phyloP scores from a whole-genome alignment of 2,888 invertebrate species.

The Ichneumoninae sp. region DNA sequence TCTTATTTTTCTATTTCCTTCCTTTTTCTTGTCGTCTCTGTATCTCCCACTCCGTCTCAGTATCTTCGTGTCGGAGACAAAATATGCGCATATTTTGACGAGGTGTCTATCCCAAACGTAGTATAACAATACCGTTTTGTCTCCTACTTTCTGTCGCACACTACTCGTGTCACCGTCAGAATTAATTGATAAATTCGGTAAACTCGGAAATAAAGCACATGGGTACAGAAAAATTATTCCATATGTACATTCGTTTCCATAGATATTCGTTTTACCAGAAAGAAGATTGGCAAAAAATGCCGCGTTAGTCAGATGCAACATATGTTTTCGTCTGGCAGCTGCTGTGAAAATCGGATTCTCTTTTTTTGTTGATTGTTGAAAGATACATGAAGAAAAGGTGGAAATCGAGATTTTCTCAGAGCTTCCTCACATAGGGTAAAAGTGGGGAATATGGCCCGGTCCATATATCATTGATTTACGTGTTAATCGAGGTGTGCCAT shows the following conservation, averaged over 20 bases:
- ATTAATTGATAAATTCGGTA: constrained; percentile 7
- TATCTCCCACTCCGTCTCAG: not conserved
- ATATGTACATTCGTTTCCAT: not conserved
- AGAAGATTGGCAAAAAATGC: not conserved
- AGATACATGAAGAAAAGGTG: too few species aligned
- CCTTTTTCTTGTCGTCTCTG: not conserved
- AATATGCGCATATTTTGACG: constrained; percentile 60
- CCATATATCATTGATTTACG: too few species aligned
- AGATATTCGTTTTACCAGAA: not conserved
- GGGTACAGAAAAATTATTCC: not conserved
- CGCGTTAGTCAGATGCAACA: not conserved
- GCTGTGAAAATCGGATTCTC: not conserved
- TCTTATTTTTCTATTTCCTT: not conserved
- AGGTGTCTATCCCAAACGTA: constrained; percentile 42
- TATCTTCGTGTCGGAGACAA: constrained; percentile 34
- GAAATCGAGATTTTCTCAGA: too few species aligned
- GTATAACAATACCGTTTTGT: constrained; percentile 43
- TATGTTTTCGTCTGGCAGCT: not conserved
- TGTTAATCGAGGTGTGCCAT: too few species aligned
- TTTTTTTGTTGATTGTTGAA: too few species aligned
- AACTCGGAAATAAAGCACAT: not conserved
- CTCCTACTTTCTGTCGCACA: not conserved
- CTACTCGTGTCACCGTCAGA: not conserved
- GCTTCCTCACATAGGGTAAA: too few species aligned
- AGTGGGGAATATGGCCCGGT: too few species aligned